phyloP scores from a whole-genome alignment of 2,797 vertebrate species.

The Syndactyla subalaris region DNA sequence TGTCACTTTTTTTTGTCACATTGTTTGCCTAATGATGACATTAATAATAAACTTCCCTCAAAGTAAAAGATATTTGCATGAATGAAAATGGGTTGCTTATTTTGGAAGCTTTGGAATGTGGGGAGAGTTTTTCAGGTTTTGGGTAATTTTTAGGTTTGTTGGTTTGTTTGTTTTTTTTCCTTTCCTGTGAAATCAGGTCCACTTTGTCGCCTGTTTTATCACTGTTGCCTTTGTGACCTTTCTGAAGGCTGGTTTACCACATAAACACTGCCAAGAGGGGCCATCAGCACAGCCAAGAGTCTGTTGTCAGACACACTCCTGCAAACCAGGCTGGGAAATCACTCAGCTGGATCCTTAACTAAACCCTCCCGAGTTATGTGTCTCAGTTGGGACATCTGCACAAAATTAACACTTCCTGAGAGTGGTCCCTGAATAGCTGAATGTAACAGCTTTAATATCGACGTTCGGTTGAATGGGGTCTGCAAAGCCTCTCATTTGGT shows the following conservation, averaged over 20 bases:
- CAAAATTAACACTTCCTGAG: background rate
- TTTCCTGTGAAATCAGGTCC: background rate
- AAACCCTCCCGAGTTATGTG: background rate
- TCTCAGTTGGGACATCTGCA: background rate
- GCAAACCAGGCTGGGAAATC: background rate
- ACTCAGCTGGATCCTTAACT: background rate
- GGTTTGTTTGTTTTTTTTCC: too few relatives aligned
- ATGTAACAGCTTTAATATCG: background rate
- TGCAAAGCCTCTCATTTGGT: constrained; percentile 5
- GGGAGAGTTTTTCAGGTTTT: background rate
- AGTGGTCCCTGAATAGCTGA: background rate
- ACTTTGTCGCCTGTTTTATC: background rate
- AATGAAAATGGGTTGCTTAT: background rate
- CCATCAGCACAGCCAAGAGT: background rate
- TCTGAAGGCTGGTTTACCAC: background rate
- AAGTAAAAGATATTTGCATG: background rate
- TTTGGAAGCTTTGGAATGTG: background rate
- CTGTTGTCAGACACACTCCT: background rate
- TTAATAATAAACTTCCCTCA: background rate
- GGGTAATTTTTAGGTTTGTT: background rate
- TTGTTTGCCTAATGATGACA: background rate
- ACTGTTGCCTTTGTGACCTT: background rate
- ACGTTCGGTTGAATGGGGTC: background rate
- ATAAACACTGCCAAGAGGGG: background rate
- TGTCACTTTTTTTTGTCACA: background rate